Conservation (phyloP, 2,888 invertebrate species). For the Leptinotarsa rubiginosa region DNA sequence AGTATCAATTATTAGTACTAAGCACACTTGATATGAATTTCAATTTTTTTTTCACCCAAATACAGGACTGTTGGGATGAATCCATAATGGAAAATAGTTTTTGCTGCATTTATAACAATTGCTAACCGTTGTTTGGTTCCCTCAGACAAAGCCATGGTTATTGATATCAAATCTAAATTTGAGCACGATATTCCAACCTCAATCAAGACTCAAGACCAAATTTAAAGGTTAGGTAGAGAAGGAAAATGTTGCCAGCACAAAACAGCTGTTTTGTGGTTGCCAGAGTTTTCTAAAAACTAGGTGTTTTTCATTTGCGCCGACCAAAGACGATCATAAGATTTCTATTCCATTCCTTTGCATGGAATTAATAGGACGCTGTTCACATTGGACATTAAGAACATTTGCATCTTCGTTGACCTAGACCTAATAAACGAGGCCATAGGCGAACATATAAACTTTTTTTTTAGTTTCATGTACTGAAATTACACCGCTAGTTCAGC, state of each 20-base stretch:
- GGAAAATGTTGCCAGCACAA: not conserved
- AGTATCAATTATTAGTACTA: not conserved
- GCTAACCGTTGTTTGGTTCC: slow-evolving; percentile 73
- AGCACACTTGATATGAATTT: not conserved
- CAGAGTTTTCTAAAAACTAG: too few species aligned
- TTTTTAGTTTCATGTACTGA: too few species aligned
- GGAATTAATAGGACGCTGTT: too few species aligned
- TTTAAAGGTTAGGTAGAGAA: not conserved
- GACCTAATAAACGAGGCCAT: too few species aligned
- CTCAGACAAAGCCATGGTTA: slow-evolving; percentile 66
- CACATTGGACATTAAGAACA: too few species aligned
- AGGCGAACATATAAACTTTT: too few species aligned
- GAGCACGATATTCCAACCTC: not conserved
- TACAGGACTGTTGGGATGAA: slow-evolving; percentile 78
- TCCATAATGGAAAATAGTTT: slow-evolving; percentile 76
- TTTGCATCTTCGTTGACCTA: too few species aligned
- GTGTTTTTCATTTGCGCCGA: too few species aligned
- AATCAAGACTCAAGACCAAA: not conserved
- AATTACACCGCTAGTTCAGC: too few species aligned
- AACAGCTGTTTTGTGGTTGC: too few species aligned
- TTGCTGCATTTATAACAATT: slow-evolving; percentile 71
- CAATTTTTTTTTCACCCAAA: slow-evolving; percentile 68
- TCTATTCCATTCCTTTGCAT: too few species aligned
- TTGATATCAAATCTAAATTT: not conserved
- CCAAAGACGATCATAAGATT: too few species aligned